Percentiles rank a stretch among this genome's conserved stretches.
phyloP scores from a whole-genome alignment of 2,797 vertebrate genomes.

The Enteromius viviparus region DNA sequence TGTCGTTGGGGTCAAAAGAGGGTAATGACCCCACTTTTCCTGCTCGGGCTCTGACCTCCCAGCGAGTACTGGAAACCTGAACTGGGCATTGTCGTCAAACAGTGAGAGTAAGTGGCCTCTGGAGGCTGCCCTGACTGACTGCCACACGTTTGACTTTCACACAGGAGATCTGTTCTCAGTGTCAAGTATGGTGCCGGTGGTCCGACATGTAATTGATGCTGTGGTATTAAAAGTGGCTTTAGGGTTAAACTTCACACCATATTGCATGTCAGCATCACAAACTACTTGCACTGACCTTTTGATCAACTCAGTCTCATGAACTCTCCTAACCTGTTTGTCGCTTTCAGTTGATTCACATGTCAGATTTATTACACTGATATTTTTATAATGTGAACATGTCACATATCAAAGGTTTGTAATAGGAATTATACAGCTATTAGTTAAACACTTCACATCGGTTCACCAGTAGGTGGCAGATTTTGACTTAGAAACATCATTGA shows the following conservation, averaged over 20 bases:
- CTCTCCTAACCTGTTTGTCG: background rate
- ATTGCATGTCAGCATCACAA: conserved; percentile 41
- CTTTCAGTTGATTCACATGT: conserved; percentile 6
- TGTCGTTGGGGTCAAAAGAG: conserved; percentile 59
- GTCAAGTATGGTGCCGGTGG: conserved; percentile 33
- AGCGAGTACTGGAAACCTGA: conserved; percentile 56
- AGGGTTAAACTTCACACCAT: conserved; percentile 43
- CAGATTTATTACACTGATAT: background rate
- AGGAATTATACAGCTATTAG: conserved; percentile 4
- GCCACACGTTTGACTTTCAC: conserved; percentile 56
- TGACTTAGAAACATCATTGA: background rate
- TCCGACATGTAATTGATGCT: conserved; percentile 45
- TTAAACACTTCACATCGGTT: background rate
- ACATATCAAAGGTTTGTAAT: background rate
- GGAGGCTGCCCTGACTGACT: conserved; percentile 47
- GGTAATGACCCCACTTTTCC: conserved; percentile 61
- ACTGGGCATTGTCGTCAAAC: conserved; percentile 59
- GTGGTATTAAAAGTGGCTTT: conserved; percentile 41
- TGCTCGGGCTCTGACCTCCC: conserved; percentile 55
- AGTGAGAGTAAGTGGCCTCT: conserved; percentile 64
- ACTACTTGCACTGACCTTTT: conserved; percentile 30
- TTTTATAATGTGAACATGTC: background rate
- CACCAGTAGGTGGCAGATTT: background rate
- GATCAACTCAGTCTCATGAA: background rate
- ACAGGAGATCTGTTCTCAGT: conserved; percentile 32